Base-by-base conservation (phyloP, 2,888 invertebrate species). In the Diploptera punctata region DNA sequence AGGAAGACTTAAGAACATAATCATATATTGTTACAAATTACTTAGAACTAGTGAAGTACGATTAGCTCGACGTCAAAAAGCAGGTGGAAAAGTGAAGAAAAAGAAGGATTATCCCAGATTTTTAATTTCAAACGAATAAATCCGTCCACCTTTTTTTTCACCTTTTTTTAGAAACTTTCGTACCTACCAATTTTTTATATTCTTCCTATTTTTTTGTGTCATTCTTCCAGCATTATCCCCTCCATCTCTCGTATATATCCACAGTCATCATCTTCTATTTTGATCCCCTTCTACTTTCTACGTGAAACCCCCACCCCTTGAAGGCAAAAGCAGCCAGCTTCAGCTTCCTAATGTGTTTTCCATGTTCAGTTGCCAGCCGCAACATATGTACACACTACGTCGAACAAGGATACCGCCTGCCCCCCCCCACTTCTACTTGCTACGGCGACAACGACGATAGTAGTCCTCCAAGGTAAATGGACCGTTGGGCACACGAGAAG, bases 311-410 rank as follows among this genome's bases (percentile, higher is more conserved):
- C n/a, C 57, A 26, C 57, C 57, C 57, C 24, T 52, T 24, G 3
- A 31, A 57, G 57, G 57, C 57, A 21, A 33, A 33, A 21, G 52
- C 52, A 24, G 16, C 26, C 57, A 57, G 33, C 65, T 26, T 54
- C 54, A 65, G 57, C n/a, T 33, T 33, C 80, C 83, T 83, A 83
- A 83, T 83, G 83, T 83, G 82, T 81, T 83, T 83, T 83, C 80
- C 84, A 79, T 84, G 84, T 84, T 81, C 79, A 79, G 80, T 77
- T 79, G 80, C 81, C 65, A 29, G 82, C 83, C 82, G 82, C 82
- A 82, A 84, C 84, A 84, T 82, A 83, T 84, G 84, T 83, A 81
- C 79, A 79, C 82, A 80, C 57, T 57, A 24, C 81, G 69, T 71
- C 77, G 78, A 62, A 70, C 70, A 73, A 10, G 19, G 57, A 65